phyloP scores from a whole-genome alignment of 2,113 vertebrate genomes.

The Corydoras sp. region DNA sequence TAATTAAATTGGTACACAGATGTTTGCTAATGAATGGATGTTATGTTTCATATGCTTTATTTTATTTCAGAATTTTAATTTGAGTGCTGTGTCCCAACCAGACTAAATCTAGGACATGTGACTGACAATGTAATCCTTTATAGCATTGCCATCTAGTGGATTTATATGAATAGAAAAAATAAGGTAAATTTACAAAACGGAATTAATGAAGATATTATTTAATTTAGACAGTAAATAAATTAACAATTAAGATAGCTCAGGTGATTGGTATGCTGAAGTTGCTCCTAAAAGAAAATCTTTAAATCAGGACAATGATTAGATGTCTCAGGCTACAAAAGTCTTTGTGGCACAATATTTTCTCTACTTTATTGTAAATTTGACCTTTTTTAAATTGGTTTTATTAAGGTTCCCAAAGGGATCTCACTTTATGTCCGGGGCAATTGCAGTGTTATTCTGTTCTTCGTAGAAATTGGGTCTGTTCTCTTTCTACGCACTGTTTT shows the following conservation, averaged over 20 bases:
- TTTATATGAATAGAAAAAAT: neutral
- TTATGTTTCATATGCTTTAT: too few relatives aligned
- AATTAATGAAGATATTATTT: neutral
- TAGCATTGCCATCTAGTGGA: conserved; percentile 40
- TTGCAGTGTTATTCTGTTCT: conserved; percentile 1
- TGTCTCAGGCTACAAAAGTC: neutral
- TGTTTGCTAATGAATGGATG: neutral
- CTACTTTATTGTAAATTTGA: neutral
- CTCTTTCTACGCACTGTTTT: neutral
- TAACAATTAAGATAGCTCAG: too few relatives aligned
- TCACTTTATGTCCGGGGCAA: neutral
- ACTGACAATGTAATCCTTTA: neutral
- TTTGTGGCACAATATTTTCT: neutral
- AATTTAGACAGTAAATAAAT: too few relatives aligned
- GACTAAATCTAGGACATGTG: neutral
- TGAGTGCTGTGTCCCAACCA: neutral
- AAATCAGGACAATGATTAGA: neutral
- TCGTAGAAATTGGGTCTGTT: neutral
- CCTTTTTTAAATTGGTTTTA: conserved; percentile 1
- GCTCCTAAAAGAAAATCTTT: neutral
- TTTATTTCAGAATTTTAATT: too few relatives aligned
- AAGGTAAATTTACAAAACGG: neutral
- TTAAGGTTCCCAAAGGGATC: neutral
- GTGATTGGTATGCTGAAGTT: conserved; percentile 4
- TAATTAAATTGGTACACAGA: neutral